These are phyloP conservation scores for Erannis defoliaria DNA, from an alignment of 2,888 invertebrate species.

Conservation along the genomic window DNA sequence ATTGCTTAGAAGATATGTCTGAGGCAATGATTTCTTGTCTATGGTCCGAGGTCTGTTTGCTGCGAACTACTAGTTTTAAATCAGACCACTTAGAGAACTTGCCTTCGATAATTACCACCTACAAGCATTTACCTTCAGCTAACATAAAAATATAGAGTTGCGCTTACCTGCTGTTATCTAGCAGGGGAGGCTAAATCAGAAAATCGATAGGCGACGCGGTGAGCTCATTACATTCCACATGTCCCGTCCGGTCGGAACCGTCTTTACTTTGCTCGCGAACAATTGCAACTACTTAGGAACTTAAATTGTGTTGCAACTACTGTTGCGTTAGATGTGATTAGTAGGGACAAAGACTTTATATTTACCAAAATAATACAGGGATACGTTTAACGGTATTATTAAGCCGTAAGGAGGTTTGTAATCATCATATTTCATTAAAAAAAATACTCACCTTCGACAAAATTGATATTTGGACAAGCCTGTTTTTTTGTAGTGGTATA, in stretches of 20 bases:
- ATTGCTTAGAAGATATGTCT: no score
- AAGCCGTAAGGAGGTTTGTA: no score
- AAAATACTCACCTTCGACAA: no score
- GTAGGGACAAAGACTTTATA: not conserved
- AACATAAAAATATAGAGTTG: slow-evolving; percentile 41
- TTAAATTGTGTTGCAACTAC: slow-evolving; percentile 49
- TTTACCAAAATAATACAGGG: not conserved
- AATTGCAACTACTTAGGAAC: slow-evolving; percentile 47
- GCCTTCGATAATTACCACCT: not conserved
- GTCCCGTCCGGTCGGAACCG: slow-evolving; percentile 58
- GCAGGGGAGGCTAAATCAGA: slow-evolving; percentile 81
- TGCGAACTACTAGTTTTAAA: no score
- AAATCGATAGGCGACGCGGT: slow-evolving; percentile 74
- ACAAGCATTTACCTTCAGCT: not conserved
- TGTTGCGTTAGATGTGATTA: not conserved
- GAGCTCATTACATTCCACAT: slow-evolving; percentile 56
- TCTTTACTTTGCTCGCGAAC: slow-evolving; percentile 42
- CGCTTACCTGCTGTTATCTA: slow-evolving; percentile 77
- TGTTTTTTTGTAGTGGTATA: no score
- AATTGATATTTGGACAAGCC: no score
- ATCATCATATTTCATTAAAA: no score
- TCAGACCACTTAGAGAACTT: not conserved
- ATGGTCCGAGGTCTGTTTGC: no score
- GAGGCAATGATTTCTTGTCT: no score
- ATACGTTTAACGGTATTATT: no score